phyloP scores from a whole-genome alignment of 2,797 vertebrate genomes.

The Coranthus polyacanthus region DNA sequence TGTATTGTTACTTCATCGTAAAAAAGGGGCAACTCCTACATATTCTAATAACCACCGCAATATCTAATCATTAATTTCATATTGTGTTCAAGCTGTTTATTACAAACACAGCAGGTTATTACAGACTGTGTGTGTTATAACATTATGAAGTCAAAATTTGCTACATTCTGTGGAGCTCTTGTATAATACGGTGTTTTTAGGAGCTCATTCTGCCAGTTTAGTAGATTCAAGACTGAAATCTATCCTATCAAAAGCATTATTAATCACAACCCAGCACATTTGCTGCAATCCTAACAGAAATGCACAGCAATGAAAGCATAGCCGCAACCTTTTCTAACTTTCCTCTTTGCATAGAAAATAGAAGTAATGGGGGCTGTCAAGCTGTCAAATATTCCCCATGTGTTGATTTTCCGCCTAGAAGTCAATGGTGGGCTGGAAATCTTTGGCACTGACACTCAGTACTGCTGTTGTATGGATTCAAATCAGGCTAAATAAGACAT shows the following conservation, averaged over 20 bases:
- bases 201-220: too few relatives aligned
- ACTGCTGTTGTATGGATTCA: conserved; percentile 30
- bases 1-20: too few relatives aligned
- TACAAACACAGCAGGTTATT: too few relatives aligned
- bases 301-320: not conserved
- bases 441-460: conserved; percentile 18
- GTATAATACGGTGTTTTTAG: too few relatives aligned
- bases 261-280: conserved; percentile 25
- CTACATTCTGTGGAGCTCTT: too few relatives aligned
- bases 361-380: conserved; percentile 52
- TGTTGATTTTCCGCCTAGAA: conserved; percentile 37
- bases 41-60: too few relatives aligned
- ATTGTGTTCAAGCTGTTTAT: too few relatives aligned
- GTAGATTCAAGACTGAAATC: not conserved
- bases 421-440: conserved; percentile 44
- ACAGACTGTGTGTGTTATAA: too few relatives aligned
- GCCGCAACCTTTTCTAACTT: conserved; percentile 22
- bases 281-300: conserved; percentile 7
- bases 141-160: too few relatives aligned
- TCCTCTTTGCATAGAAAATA: conserved; percentile 35
- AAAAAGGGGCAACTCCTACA: too few relatives aligned
- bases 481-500: conserved; percentile 28
- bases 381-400: conserved; percentile 37
- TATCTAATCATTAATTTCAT: too few relatives aligned
- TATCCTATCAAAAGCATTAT: conserved; percentile 10